phyloP scores from a whole-genome alignment of 2,113 vertebrate species.

The Spheniscus mendiculus region DNA sequence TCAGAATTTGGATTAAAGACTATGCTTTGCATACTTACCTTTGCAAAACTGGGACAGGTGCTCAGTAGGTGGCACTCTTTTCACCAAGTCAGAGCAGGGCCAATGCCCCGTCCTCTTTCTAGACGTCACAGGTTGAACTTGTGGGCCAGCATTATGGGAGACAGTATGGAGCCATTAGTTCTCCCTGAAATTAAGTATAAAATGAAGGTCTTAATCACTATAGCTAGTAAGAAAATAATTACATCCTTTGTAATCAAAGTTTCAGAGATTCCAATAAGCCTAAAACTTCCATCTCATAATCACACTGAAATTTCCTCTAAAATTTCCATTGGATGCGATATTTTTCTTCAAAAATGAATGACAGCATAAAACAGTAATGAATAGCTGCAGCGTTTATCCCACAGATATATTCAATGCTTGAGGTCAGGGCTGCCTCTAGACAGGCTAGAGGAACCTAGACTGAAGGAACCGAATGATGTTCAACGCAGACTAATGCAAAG shows the following conservation, averaged over 20 bases:
- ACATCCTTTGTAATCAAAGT: neutral
- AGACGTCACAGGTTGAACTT: neutral
- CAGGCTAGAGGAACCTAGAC: neutral
- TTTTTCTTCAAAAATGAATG: neutral
- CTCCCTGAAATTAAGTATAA: neutral
- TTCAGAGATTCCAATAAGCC: neutral
- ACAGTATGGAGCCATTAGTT: neutral
- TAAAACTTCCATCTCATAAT: neutral
- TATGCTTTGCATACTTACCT: neutral
- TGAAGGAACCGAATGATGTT: neutral
- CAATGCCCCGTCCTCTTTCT: rapidly evolving
- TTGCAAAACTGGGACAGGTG: neutral
- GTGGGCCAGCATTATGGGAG: neutral
- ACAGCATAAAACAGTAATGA: neutral
- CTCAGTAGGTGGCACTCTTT: conserved; percentile 59
- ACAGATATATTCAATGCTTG: neutral
- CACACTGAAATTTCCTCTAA: neutral
- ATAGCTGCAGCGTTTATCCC: neutral
- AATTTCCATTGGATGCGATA: neutral
- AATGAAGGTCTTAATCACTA: neutral
- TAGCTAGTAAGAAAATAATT: neutral
- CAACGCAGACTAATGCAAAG: neutral
- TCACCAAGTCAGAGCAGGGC: neutral
- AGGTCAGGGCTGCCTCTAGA: neutral
- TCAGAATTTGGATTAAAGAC: conserved; percentile 48